Evolutionary conservation across 2,113 vertebrate genomes (phyloP), one percentile per base, ranked within the genome.

Genomic region (Chitala chitala): DNA sequence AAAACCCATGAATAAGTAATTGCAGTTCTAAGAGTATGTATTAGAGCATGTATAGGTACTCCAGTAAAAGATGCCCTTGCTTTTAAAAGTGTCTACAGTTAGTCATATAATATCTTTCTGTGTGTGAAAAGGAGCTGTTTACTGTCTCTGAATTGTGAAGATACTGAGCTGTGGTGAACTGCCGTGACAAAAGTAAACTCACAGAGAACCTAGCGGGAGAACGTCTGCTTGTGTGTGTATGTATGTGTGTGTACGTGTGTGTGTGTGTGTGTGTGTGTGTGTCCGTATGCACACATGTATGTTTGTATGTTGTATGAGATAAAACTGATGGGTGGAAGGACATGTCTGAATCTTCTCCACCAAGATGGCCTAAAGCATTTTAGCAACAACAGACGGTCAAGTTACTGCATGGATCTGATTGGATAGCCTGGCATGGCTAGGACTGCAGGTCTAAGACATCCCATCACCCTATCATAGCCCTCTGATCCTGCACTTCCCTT

Each of bases 131-230:
- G 40, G 46, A 26, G 22, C 63, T 46, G n/a, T 44, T 12, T 36
- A 26, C 42, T 51, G 48, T 48, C 46, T 48, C 46, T 48, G 46
- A 9, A 9, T 9, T 26, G 17, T 20, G 63, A 66, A 44, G 44
- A 33, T 29, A 44, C 64, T 15, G 64, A 66, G 64, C 26, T 36
- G n/a, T n/a, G n/a, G n/a, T n/a, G 26, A 40, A 42, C 74, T 29
- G 38, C 22, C 3, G 53, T 63, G 75, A 76, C 71, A 64, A 72
- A 36, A 55, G 42, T 42, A 20, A 65, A 24, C 54, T 72, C 38
- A 53, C 1, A 51, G 71, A 61, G 59, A 63, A 63, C 59, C 38
- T 63, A 63, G 17, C 29, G n/a, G 56, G 69, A 22, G 66, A 33
- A 40, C 44, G 53, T 22, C 20, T 44, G 10, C 3, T n/a, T 59